Conservation (phyloP, 2,113 vertebrate species). For the Oreamnos americanus region DNA sequence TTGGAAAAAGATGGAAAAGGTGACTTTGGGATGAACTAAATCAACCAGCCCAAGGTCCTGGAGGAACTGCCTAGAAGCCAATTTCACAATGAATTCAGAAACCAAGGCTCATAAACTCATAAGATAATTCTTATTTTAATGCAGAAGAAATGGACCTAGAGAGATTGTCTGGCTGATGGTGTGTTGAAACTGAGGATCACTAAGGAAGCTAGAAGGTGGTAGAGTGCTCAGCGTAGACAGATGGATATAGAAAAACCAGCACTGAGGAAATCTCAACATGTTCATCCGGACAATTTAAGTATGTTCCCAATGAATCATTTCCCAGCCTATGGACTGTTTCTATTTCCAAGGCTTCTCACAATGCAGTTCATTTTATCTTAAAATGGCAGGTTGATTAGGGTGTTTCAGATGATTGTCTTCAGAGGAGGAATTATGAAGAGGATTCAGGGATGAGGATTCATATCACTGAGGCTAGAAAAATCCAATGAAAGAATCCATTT, state of each 20-base stretch:
- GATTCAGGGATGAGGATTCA: background rate
- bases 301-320: background rate
- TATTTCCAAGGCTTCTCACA: background rate
- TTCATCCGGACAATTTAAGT: background rate
- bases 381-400: background rate
- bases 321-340: background rate
- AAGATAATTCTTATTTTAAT: background rate
- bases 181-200: background rate
- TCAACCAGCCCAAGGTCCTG: background rate
- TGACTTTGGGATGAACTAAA: background rate
- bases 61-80: background rate
- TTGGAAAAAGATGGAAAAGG: background rate
- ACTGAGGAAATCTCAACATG: background rate
- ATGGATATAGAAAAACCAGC: background rate
- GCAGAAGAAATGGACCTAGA: background rate
- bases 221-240: background rate
- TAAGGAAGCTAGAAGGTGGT: background rate
- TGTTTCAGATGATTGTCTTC: background rate
- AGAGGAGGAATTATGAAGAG: background rate
- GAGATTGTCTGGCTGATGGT: background rate
- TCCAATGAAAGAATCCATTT: background rate
- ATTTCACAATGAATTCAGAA: background rate
- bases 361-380: background rate
- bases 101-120: background rate
- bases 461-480: background rate